Conservation (phyloP, 2,888 invertebrate species). For the Papilio gigon region DNA sequence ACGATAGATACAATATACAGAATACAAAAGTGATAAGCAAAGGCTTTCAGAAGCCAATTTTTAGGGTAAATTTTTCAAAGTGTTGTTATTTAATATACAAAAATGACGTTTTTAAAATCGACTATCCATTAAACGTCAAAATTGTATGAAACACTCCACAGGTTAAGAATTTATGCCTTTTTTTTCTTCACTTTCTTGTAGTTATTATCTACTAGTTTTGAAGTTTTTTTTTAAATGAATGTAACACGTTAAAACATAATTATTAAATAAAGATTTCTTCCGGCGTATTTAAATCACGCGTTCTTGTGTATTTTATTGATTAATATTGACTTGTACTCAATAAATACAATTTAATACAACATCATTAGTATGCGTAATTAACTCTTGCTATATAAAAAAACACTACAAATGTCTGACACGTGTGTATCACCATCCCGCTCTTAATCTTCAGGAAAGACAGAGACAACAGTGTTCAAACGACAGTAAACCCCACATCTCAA, state of each 20-base stretch:
- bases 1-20: too few relatives aligned
- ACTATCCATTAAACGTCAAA: too few relatives aligned
- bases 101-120: too few relatives aligned
- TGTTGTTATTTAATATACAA: too few relatives aligned
- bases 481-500: neutral
- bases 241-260: neutral
- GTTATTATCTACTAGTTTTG: neutral
- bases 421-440: neutral
- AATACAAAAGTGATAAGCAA: too few relatives aligned
- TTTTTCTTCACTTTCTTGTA: too few relatives aligned
- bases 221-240: neutral
- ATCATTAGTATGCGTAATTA: neutral
- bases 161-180: too few relatives aligned
- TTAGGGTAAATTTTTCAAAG: too few relatives aligned
- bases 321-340: constrained; percentile 4
- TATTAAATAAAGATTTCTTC: neutral
- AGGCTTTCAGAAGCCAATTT: too few relatives aligned
- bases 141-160: too few relatives aligned
- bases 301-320: neutral
- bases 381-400: neutral
- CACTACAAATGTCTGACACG: neutral
- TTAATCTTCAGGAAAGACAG: neutral
- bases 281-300: neutral
- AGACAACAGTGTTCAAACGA: neutral
- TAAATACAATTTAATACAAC: neutral